These are phyloP conservation scores for Campopleginae sp. DNA, from an alignment of 2,888 invertebrate species.

Conservation along the genomic window DNA sequence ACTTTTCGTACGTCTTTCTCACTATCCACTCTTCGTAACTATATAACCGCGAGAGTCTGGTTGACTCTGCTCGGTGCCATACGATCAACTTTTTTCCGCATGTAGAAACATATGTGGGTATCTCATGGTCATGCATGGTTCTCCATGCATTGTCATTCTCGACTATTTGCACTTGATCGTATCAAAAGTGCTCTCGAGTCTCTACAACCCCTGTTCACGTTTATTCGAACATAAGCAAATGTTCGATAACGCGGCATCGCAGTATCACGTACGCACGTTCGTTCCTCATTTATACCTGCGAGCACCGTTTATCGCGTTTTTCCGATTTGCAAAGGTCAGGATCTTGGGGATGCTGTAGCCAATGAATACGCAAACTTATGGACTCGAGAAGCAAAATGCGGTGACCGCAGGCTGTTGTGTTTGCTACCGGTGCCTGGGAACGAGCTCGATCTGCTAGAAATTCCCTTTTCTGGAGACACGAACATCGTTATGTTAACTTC, in stretches of 20 bases:
- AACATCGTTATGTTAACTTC: background rate
- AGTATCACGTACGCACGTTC: background rate
- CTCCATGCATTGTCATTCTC: slow-evolving; percentile 8
- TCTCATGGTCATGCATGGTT: slow-evolving; percentile 1
- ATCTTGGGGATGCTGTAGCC: background rate
- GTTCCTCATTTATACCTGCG: background rate
- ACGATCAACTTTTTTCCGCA: slow-evolving; percentile 37
- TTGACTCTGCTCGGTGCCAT: slow-evolving; percentile 24
- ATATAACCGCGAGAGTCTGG: slow-evolving; percentile 54
- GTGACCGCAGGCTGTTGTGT: slow-evolving; percentile 37
- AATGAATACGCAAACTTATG: background rate
- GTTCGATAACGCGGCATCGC: background rate
- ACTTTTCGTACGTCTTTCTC: background rate
- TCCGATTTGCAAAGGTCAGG: background rate
- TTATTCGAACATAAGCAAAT: background rate
- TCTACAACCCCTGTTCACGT: background rate
- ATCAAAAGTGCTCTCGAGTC: background rate
- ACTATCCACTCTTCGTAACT: slow-evolving; percentile 39
- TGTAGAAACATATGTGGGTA: slow-evolving; percentile 1
- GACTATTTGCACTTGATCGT: slow-evolving; percentile 50
- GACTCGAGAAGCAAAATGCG: slow-evolving; percentile 2
- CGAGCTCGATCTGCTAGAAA: slow-evolving; percentile 76
- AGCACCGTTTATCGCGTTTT: background rate
- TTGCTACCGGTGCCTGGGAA: slow-evolving; percentile 7
- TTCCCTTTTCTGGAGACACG: slow-evolving; percentile 72